Evolutionary conservation across 2,113 vertebrate genomes (phyloP), one percentile per base, ranked within the genome.

Genomic region (Cnemophilus loriae): DNA sequence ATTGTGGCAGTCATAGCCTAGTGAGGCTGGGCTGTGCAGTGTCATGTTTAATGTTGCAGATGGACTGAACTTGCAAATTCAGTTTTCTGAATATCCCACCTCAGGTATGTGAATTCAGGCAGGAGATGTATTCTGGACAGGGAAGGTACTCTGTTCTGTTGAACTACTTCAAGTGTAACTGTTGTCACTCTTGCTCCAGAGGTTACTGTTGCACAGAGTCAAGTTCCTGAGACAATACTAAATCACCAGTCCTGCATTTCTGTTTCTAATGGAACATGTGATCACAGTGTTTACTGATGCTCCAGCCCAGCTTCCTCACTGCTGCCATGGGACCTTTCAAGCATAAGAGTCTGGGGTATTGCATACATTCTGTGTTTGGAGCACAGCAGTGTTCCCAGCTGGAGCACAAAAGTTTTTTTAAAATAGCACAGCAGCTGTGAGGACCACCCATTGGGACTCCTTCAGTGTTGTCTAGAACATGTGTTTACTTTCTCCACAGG

Each of bases 1-100:
- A 0, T 26, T 46, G 52, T 44, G 56, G n/a, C 16, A 33, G 7
- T 2, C 12, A 27, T 10, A 22, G 37, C 10, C 10, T 5, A 18
- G 41, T 15, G 71, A 55, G 61, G 32, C 23, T 41, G 42, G 13
- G 39, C 11, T 26, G 7, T 16, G 42, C 28, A 23, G 28, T 35
- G 4, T 27, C 8, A 2, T 8, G 14, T 18, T 53, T 70, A 47
- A 39, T 32, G 23, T 16, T 52, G n/a, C 46, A 56, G 50, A 15
- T 17, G 35, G 35, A 20, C 59, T 37, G 49, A 78, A 39, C 46
- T 26, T 57, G 42, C 22, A 47, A 26, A 60, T 41, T 44, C 32
- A 32, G 12, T 39, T 75, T 83, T 70, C 30, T 49, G 12, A 75
- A 19, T 55, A 69, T 37, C 22, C 2, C 3, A 6, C 28, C 21